Evolutionary conservation across 2,888 invertebrate genomes (phyloP).

Genomic region (Lasioglossum figueresi): DNA sequence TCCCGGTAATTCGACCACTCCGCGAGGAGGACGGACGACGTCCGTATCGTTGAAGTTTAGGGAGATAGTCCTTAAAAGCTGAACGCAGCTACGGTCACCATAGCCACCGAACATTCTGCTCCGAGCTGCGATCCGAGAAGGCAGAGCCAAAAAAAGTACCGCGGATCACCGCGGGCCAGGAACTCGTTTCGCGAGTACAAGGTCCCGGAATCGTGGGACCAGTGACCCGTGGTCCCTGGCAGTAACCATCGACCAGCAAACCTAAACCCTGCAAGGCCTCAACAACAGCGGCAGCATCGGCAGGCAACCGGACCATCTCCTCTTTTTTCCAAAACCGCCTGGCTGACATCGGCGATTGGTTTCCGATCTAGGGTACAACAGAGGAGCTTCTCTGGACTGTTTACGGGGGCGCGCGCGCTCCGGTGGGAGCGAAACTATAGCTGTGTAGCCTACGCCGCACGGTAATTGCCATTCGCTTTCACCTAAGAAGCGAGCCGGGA

Average conservation of each 20-base stretch:
- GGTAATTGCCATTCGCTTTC: conserved; percentile 72
- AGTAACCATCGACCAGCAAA: conserved; percentile 27
- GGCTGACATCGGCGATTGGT: conserved; percentile 20
- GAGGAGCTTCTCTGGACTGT: conserved; percentile 22
- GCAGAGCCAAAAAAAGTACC: conserved; percentile 32
- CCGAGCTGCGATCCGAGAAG: neutral
- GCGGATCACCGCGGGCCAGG: conserved; percentile 38
- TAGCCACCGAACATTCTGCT: neutral
- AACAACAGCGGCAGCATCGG: neutral
- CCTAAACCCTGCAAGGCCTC: conserved; percentile 13
- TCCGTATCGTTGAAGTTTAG: too few relatives aligned
- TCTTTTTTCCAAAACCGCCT: neutral
- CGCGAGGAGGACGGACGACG: too few relatives aligned
- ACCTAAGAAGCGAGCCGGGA: conserved; percentile 47
- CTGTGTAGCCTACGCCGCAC: conserved; percentile 36
- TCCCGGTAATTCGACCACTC: neutral
- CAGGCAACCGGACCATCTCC: neutral
- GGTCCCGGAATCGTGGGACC: conserved; percentile 71
- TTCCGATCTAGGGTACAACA: conserved; percentile 25
- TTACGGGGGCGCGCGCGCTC: conserved; percentile 48
- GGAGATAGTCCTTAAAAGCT: neutral
- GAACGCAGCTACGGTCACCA: neutral
- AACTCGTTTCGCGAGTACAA: conserved; percentile 58
- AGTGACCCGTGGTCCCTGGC: conserved; percentile 69
- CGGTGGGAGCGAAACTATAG: conserved; percentile 3